Conservation (phyloP, 2,888 invertebrate genomes). For the Chrysolina haemoptera region DNA sequence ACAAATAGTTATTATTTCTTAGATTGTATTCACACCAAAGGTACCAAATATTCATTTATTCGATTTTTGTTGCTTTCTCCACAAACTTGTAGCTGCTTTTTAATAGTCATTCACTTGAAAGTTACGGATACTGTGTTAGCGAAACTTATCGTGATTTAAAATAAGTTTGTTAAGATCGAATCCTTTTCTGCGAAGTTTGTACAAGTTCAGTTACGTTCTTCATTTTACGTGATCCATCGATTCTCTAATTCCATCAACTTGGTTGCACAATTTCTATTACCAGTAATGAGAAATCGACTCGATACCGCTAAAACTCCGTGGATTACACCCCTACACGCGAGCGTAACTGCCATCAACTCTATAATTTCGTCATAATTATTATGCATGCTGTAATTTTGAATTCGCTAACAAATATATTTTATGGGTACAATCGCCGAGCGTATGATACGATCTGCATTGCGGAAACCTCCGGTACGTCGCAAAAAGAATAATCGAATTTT, state of each 20-base stretch:
- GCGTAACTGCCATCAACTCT: slow-evolving; percentile 33
- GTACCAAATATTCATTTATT: too few relatives aligned
- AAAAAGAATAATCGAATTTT: slow-evolving; percentile 27
- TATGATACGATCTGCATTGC: slow-evolving; percentile 39
- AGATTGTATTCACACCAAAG: too few relatives aligned
- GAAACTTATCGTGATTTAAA: too few relatives aligned
- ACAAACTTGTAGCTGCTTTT: too few relatives aligned
- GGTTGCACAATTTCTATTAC: neutral
- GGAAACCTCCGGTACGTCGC: slow-evolving; percentile 28
- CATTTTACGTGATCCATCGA: neutral
- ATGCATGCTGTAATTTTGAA: slow-evolving; percentile 50
- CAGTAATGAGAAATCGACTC: slow-evolving; percentile 6
- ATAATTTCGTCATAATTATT: slow-evolving; percentile 55
- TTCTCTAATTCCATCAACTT: neutral
- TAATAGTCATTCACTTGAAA: too few relatives aligned
- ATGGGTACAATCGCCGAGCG: slow-evolving; percentile 31
- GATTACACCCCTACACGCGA: slow-evolving; percentile 38
- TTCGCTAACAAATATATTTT: slow-evolving; percentile 39
- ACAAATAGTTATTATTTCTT: too few relatives aligned
- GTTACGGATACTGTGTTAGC: too few relatives aligned
- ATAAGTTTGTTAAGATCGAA: too few relatives aligned
- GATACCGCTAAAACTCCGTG: neutral
- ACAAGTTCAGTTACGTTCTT: neutral
- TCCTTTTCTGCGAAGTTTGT: too few relatives aligned
- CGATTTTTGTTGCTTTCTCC: too few relatives aligned